A percentile compares a stretch with the other conserved stretches of the same genome.
phyloP scores from a whole-genome alignment of 2,797 vertebrate species.

The Danionella dracula region DNA sequence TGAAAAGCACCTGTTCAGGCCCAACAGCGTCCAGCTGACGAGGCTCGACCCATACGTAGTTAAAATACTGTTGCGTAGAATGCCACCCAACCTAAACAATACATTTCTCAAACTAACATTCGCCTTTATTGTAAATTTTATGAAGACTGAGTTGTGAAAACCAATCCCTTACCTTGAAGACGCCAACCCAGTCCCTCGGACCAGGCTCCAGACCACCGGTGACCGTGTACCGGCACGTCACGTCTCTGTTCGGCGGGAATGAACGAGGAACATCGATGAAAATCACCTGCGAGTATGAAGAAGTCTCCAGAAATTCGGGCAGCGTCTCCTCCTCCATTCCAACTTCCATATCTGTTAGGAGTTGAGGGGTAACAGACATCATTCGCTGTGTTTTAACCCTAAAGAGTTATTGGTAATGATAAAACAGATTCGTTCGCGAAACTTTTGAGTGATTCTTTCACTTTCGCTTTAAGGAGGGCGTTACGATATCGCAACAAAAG shows the following conservation, averaged over 20 bases:
- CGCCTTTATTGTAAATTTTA: too few relatives aligned
- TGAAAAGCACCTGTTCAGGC: slow-evolving; percentile 67
- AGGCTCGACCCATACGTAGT: slow-evolving; percentile 79
- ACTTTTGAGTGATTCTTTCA: slow-evolving; percentile 7
- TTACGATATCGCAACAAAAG: too few relatives aligned
- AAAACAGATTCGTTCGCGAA: too few relatives aligned
- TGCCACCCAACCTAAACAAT: slow-evolving; percentile 85
- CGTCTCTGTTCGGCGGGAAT: slow-evolving; percentile 60
- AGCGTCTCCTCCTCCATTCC: slow-evolving; percentile 45
- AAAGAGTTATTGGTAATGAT: too few relatives aligned
- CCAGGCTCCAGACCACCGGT: slow-evolving; percentile 56
- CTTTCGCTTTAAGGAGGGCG: slow-evolving; percentile 17
- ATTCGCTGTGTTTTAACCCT: too few relatives aligned
- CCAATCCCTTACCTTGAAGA: slow-evolving; percentile 76
- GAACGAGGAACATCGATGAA: slow-evolving; percentile 73
- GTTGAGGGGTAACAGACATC: too few relatives aligned
- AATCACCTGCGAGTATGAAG: slow-evolving; percentile 76
- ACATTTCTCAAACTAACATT: not conserved
- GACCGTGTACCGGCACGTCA: slow-evolving; percentile 76
- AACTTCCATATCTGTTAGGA: too few relatives aligned
- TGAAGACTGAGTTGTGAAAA: too few relatives aligned
- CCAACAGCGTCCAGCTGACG: slow-evolving; percentile 38
- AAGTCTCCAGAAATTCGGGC: slow-evolving; percentile 51
- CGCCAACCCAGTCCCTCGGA: slow-evolving; percentile 85
- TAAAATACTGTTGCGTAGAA: slow-evolving; percentile 78